Base-by-base conservation (phyloP, 37 sponge, comb jelly and placozoan genomes). In the Bolinopsis microptera region DNA sequence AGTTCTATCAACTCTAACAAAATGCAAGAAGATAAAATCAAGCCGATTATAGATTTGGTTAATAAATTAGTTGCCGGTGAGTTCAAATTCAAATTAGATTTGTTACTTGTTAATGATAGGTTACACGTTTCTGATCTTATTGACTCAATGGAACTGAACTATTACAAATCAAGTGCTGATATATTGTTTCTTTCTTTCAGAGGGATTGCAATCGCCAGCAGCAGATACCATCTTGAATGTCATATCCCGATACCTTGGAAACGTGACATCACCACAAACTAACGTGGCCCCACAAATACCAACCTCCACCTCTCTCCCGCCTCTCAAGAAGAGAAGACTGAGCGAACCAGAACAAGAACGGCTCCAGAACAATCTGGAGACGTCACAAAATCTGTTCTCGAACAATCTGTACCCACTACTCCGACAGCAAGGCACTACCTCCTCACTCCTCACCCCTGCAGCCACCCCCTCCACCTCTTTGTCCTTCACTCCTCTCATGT, bases 31-130 rank as follows among this genome's bases (percentile, higher is more conserved):
- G 75, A 72, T 21, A 72, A 72, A 72, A 28, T 72, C 2, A 72
- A 28, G 26, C 75, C 75, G 26, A 72, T 72, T 8, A 30, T 72
- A 28, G 75, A 72, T 30, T 28, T 72, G 75, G 75, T 72, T 2
- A 72, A 72, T 8, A 72, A 72, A 21, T n/a, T 72, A 72, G 75
- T 72, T 30, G 75, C 75, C 5, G 75, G 75, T 72, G 31, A 72
- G 31, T 72, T n/a, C 13, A 48, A 48, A 13, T 48, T 48, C 13
- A 48, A 5, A 5, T 48, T 48, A 13, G 13, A n/a, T n/a, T n/a
- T n/a, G n/a, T n/a, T n/a, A n/a, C n/a, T n/a, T n/a, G n/a, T n/a
- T n/a, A n/a, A n/a, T n/a, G n/a, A n/a, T n/a, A n/a, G n/a, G n/a
- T n/a, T n/a, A n/a, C n/a, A n/a, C n/a, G n/a, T n/a, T n/a, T n/a